These are phyloP conservation scores for Rhabdophis nuchalis DNA, from an alignment of 2,797 vertebrate genomes.

Conservation along the genomic window DNA sequence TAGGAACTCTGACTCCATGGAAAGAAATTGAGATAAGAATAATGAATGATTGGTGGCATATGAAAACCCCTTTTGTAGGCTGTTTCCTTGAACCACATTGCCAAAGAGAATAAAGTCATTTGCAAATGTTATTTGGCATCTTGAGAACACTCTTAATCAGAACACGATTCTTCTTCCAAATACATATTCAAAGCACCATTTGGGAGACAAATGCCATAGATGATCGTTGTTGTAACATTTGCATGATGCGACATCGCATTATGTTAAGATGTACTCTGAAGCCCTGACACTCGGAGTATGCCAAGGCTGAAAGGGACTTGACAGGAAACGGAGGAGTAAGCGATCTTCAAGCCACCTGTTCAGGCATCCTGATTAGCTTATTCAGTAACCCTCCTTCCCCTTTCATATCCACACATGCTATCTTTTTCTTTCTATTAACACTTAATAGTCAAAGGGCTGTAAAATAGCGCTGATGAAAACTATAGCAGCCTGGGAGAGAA, in stretches of 20 bases:
- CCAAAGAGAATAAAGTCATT: not conserved
- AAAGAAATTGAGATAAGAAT: not conserved
- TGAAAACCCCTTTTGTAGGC: not conserved
- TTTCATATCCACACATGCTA: constrained; percentile 47
- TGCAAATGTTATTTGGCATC: not conserved
- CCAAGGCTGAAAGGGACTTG: constrained; percentile 45
- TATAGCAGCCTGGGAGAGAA: constrained; percentile 54
- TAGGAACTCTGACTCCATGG: not conserved
- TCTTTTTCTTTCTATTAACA: constrained; percentile 55
- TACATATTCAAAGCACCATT: constrained; percentile 19
- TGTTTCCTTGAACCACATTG: not conserved
- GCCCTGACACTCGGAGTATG: not conserved
- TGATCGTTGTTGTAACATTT: not conserved
- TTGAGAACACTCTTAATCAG: not conserved
- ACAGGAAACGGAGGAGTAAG: constrained; percentile 51
- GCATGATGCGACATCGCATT: not conserved
- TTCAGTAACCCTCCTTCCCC: constrained; percentile 45
- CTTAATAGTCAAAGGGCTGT: constrained; percentile 71
- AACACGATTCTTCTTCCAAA: constrained; percentile 19
- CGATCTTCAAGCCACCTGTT: constrained; percentile 66
- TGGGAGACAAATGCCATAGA: not conserved
- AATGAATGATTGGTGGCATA: not conserved
- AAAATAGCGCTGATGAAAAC: constrained; percentile 61
- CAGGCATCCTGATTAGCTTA: constrained; percentile 66
- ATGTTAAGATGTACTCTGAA: not conserved